Evolutionary conservation across 2,888 invertebrate species (phyloP).

Genomic region (Vanessa cardui): DNA sequence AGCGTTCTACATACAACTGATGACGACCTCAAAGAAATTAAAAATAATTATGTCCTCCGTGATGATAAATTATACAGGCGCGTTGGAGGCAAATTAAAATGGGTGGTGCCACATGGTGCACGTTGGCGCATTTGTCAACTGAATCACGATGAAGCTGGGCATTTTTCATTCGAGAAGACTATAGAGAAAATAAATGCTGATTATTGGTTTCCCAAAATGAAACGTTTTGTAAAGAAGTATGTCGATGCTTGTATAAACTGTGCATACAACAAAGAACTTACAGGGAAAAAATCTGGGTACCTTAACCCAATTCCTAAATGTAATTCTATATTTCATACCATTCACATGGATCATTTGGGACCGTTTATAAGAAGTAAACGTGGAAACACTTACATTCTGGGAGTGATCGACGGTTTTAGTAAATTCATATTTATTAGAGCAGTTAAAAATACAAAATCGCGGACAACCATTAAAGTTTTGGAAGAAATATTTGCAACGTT

Average conservation of each 20-base stretch:
- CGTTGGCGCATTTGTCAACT: slow-evolving; percentile 14
- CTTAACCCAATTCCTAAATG: slow-evolving; percentile 36
- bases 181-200: slow-evolving; percentile 9
- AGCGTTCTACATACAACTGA: neutral
- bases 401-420: too few relatives aligned
- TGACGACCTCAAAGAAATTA: neutral
- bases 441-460: too few relatives aligned
- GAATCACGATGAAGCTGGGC: slow-evolving; percentile 34
- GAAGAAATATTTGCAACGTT: slow-evolving; percentile 13
- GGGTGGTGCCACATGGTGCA: slow-evolving; percentile 19
- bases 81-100: neutral
- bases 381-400: too few relatives aligned
- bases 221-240: slow-evolving; percentile 35
- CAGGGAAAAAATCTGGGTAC: slow-evolving; percentile 25
- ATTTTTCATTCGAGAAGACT: slow-evolving; percentile 28
- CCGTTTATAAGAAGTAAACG: slow-evolving; percentile 3
- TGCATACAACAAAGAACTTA: slow-evolving; percentile 33
- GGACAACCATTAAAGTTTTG: slow-evolving; percentile 1
- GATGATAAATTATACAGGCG: neutral
- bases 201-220: slow-evolving; percentile 15
- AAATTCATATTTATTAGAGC: too few relatives aligned
- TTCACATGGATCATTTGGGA: neutral
- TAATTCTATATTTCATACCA: neutral
- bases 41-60: neutral
- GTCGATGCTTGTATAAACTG: slow-evolving; percentile 32